Evolutionary conservation across 2,113 vertebrate genomes (phyloP).

Genomic region (Baryphthengus martii): DNA sequence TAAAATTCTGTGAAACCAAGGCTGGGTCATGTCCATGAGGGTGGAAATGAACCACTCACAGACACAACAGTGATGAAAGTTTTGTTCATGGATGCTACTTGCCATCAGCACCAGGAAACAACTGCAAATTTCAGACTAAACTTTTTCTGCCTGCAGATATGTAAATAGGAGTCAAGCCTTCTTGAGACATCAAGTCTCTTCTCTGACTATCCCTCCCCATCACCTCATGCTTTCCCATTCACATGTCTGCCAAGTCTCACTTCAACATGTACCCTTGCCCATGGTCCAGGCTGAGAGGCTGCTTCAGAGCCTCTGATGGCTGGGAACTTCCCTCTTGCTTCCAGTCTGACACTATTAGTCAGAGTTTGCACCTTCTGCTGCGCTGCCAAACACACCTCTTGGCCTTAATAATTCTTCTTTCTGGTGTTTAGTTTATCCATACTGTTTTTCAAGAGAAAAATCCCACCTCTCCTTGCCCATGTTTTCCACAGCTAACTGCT

Average conservation of each 20-base stretch:
- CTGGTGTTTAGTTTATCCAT: neutral
- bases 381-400: neutral
- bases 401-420: neutral
- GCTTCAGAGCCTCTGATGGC: neutral
- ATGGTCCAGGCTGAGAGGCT: neutral
- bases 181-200: neutral
- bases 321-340: neutral
- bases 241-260: neutral
- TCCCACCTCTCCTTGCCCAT: neutral
- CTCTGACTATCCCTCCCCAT: neutral
- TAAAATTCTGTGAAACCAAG: neutral
- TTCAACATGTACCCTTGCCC: fast-evolving
- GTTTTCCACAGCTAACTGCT: neutral
- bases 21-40: neutral
- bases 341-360: neutral
- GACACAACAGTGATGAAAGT: neutral
- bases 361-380: neutral
- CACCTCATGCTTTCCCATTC: neutral
- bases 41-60: neutral
- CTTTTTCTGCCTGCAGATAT: neutral
- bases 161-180: neutral
- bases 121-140: neutral
- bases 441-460: neutral
- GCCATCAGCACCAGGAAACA: neutral
- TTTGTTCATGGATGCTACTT: neutral